Evolutionary conservation across 2,888 invertebrate species (phyloP).

Genomic region (Orchesellides sinensis): DNA sequence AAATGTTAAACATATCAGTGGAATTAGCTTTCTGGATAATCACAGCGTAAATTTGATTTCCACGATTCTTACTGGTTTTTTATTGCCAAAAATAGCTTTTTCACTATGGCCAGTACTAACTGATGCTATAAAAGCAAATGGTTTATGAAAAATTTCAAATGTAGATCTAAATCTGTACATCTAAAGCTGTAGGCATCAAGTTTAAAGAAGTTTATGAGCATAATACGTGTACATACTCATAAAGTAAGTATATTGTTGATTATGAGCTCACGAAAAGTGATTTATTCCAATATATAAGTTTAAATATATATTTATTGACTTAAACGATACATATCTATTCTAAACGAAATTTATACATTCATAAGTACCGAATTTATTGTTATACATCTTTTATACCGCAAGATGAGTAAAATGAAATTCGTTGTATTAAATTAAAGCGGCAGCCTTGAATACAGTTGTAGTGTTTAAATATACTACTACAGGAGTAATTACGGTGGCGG

Average conservation of each 20-base stretch:
- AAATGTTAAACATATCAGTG: slow-evolving; percentile 86
- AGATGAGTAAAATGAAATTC: neutral
- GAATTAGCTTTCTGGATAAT: slow-evolving; percentile 87
- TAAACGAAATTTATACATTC: neutral
- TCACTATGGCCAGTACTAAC: slow-evolving; percentile 79
- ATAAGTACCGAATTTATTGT: neutral
- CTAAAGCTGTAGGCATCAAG: no score
- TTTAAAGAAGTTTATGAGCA: no score
- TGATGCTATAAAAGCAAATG: no score
- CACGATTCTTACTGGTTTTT: slow-evolving; percentile 85
- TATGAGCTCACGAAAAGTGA: no score
- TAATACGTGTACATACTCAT: no score
- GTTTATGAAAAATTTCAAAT: no score
- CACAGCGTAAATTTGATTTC: slow-evolving; percentile 92
- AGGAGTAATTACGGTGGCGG: neutral
- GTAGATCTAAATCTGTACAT: no score
- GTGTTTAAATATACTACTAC: neutral
- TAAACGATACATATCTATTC: neutral
- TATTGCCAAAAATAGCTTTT: slow-evolving; percentile 83
- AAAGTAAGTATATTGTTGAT: no score
- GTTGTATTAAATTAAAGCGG: slow-evolving; percentile 15
- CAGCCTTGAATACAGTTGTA: neutral
- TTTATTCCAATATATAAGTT: no score
- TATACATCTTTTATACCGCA: neutral
- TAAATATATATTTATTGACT: no score